Evolutionary conservation across 2,113 vertebrate genomes (phyloP).

Genomic region (Phocoena sinus): DNA sequence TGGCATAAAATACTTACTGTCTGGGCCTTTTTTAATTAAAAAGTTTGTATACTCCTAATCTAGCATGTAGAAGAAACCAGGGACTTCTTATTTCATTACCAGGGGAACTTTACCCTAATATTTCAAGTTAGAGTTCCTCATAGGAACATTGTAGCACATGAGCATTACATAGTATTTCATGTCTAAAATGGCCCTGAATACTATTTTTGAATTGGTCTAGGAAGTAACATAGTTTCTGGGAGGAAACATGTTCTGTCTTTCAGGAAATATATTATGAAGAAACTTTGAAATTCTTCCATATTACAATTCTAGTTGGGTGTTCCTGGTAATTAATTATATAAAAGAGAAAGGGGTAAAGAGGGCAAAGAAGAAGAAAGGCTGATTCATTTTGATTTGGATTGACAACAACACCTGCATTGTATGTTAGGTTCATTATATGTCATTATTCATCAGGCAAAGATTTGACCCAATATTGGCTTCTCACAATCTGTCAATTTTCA

Average conservation of each 20-base stretch:
- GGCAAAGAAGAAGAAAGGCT: background rate
- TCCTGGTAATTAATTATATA: background rate
- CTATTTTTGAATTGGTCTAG: conserved; percentile 8
- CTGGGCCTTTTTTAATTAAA: background rate
- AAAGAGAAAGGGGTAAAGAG: background rate
- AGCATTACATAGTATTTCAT: background rate
- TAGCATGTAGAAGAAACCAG: conserved; percentile 1
- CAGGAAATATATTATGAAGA: background rate
- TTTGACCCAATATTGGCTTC: background rate
- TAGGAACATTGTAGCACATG: background rate
- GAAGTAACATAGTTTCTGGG: background rate
- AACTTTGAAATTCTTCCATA: conserved; percentile 13
- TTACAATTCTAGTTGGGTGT: background rate
- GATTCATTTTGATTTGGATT: background rate
- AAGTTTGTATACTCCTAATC: background rate
- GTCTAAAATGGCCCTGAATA: background rate
- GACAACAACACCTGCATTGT: background rate
- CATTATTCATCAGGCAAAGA: background rate
- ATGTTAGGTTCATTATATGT: background rate
- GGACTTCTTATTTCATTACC: conserved; percentile 6
- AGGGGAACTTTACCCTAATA: background rate
- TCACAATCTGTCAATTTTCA: background rate
- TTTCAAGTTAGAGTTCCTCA: background rate
- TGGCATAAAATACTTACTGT: background rate
- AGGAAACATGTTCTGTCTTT: background rate